These are phyloP conservation scores for Agrochola lychnidis DNA, from an alignment of 2,888 invertebrate species.

Conservation along the genomic window DNA sequence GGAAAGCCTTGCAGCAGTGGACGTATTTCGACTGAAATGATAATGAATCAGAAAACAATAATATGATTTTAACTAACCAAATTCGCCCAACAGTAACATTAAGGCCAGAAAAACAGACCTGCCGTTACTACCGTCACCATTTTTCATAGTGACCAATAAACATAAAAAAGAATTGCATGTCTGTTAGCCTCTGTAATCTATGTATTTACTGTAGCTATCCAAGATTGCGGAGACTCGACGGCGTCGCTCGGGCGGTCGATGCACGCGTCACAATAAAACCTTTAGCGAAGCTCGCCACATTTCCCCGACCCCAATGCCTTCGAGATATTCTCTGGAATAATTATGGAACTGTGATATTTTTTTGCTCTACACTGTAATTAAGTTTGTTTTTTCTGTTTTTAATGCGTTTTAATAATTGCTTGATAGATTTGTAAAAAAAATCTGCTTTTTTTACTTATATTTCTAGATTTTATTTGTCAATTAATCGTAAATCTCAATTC, in stretches of 20 bases:
- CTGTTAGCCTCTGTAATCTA: constrained; percentile 74
- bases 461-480: background rate
- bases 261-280: constrained; percentile 76
- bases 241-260: constrained; percentile 86
- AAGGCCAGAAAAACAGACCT: constrained; percentile 1
- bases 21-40: background rate
- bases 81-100: background rate
- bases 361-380: constrained; percentile 26
- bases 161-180: constrained; percentile 68
- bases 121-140: background rate
- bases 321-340: constrained; percentile 61
- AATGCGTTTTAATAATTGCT: background rate
- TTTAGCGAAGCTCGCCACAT: constrained; percentile 62
- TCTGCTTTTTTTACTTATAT: background rate
- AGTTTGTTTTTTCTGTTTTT: constrained; percentile 15
- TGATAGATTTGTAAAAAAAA: constrained; percentile 6
- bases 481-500: background rate
- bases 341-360: constrained; percentile 47
- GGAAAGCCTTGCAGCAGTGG: background rate
- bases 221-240: constrained; percentile 85
- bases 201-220: constrained; percentile 81
- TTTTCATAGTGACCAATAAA: constrained; percentile 43
- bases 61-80: background rate
- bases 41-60: background rate
- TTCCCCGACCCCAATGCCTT: constrained; percentile 56